Percentiles rank a stretch among this genome's conserved stretches.
These are phyloP conservation scores for Corythoichthys intestinalis DNA, from an alignment of 2,113 vertebrate genomes.

Conservation along the genomic window DNA sequence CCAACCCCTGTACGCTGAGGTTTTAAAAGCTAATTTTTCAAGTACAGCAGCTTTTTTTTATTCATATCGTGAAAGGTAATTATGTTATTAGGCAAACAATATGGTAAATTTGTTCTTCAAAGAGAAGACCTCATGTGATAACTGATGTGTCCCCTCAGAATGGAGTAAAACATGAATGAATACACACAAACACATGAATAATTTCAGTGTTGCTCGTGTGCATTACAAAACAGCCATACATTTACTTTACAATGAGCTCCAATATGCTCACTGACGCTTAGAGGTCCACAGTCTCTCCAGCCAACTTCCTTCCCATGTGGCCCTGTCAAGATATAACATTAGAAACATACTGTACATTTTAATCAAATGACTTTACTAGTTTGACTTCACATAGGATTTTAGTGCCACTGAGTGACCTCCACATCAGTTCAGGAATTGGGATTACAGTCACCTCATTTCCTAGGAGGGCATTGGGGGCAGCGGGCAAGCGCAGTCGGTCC, in stretches of 20 bases:
- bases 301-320: background rate
- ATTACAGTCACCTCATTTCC: constrained; percentile 10
- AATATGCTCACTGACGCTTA: constrained; percentile 57
- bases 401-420: constrained; percentile 14
- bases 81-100: background rate
- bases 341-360: background rate
- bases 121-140: background rate
- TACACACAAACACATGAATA: constrained; percentile 35
- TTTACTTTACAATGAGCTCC: constrained; percentile 54
- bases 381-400: background rate
- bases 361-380: background rate
- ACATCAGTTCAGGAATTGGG: background rate
- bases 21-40: too few relatives aligned
- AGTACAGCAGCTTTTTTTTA: too few relatives aligned
- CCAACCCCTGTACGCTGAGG: too few relatives aligned
- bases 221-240: constrained; percentile 64
- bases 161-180: background rate
- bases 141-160: background rate
- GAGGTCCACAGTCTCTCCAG: constrained; percentile 26
- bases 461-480: constrained; percentile 10
- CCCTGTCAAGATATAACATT: constrained; percentile 29
- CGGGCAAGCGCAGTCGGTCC: constrained; percentile 16
- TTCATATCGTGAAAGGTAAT: background rate
- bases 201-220: constrained; percentile 66
- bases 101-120: background rate